A percentile compares a stretch with the other conserved stretches of the same genome.
Evolutionary conservation across 1,140 invertebrate genomes (phyloP).

Genomic region (Akabosia matsudoensis): DNA sequence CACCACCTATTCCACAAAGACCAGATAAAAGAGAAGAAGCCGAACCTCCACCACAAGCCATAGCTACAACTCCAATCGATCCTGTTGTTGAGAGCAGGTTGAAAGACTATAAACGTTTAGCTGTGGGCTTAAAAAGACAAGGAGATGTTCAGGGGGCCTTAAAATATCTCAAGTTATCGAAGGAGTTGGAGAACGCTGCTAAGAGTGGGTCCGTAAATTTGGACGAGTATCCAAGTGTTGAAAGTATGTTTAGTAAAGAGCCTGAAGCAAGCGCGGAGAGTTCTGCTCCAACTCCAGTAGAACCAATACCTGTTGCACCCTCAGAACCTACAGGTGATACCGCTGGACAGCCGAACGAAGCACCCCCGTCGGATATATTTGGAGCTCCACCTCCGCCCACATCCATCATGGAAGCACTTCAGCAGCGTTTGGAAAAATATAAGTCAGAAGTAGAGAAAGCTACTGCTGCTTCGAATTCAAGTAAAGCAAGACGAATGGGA

Average conservation of each 20-base stretch:
- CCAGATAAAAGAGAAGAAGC: background rate
- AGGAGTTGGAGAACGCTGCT: constrained; percentile 58
- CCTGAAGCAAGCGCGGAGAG: background rate
- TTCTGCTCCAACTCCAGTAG: background rate
- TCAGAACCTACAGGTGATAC: constrained; percentile 17
- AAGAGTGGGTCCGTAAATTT: constrained; percentile 74
- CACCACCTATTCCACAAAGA: background rate
- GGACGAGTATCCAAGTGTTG: constrained; percentile 75
- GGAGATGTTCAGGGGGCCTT: constrained; percentile 27
- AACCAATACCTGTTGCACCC: background rate
- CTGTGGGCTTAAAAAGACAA: constrained; percentile 34
- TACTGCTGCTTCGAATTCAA: constrained; percentile 66
- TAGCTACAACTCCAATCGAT: background rate
- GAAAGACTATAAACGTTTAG: constrained; percentile 36
- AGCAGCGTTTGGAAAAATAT: constrained; percentile 79
- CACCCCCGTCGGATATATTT: constrained; percentile 47
- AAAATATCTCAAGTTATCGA: constrained; percentile 30
- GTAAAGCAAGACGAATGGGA: constrained; percentile 81
- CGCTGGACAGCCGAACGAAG: background rate
- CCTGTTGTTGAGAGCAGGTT: constrained; percentile 3
- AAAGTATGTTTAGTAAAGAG: constrained; percentile 12
- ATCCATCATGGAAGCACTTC: constrained; percentile 72
- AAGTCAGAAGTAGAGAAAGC: constrained; percentile 63
- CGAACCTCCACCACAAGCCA: background rate
- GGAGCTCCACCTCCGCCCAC: constrained; percentile 53